These are phyloP conservation scores for Miniopterus natalensis DNA, from an alignment of 2,113 vertebrate genomes.

Conservation along the genomic window DNA sequence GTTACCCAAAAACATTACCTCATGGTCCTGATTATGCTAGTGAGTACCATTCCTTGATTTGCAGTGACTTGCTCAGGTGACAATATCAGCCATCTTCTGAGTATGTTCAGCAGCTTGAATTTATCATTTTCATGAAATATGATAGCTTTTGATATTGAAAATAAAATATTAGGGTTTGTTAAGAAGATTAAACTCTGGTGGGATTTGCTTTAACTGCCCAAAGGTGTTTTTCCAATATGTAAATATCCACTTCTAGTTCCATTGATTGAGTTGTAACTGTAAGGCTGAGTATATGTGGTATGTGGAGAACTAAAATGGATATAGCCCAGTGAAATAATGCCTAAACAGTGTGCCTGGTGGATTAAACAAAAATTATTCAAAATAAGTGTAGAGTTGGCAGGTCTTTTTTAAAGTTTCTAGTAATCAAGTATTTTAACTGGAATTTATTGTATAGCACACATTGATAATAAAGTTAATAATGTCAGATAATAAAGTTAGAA, in stretches of 20 bases:
- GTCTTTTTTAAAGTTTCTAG: slow-evolving; percentile 5
- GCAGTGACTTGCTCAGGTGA: not conserved
- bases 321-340: not conserved
- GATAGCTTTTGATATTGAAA: not conserved
- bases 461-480: slow-evolving; percentile 2
- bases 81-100: not conserved
- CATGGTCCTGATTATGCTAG: not conserved
- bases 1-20: not conserved
- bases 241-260: not conserved
- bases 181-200: not conserved
- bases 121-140: slow-evolving; percentile 5
- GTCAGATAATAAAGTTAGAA: not conserved
- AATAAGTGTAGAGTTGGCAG: not conserved
- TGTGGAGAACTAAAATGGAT: not conserved
- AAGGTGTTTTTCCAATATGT: not conserved
- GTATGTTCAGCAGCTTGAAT: slow-evolving; percentile 34
- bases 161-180: not conserved
- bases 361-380: not conserved
- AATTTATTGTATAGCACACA: not conserved
- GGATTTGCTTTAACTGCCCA: not conserved
- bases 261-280: not conserved
- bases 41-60: not conserved
- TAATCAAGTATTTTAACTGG: slow-evolving; percentile 19
- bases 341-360: not conserved
- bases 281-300: not conserved